Conservation (phyloP, 1,140 invertebrate species). For the Leptoteleia sp. region DNA sequence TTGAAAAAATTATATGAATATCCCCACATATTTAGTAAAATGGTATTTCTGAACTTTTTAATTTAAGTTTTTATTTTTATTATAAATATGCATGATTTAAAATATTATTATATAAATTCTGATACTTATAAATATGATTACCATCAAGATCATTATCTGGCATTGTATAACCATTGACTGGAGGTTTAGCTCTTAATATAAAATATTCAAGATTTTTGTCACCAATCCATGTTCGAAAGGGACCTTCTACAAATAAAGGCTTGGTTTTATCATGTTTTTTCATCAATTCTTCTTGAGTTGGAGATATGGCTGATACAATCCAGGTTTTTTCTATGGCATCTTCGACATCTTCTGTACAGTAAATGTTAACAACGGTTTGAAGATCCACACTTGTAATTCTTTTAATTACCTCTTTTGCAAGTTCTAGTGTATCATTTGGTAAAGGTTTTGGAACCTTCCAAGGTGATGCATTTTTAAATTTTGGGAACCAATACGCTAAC, state of each 20-base stretch:
- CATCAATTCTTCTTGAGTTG: conserved; percentile 88
- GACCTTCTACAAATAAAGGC: conserved; percentile 93
- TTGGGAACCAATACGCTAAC: conserved; percentile 99
- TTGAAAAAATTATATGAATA: no score
- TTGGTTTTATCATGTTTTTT: conserved; percentile 84
- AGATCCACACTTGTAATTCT: conserved; percentile 94
- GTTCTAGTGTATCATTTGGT: conserved; percentile 87
- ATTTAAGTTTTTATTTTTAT: conserved; percentile 4
- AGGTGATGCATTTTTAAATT: conserved; percentile 95
- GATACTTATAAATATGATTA: conserved; percentile 73
- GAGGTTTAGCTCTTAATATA: conserved; percentile 86
- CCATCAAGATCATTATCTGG: conserved; percentile 84
- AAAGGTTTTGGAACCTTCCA: conserved; percentile 90
- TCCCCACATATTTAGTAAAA: no score
- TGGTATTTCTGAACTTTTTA: no score
- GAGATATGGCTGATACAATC: conserved; percentile 95
- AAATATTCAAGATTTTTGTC: conserved; percentile 92
- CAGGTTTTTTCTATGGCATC: conserved; percentile 94
- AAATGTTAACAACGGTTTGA: conserved; percentile 85
- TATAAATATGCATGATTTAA: neutral
- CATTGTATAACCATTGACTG: conserved; percentile 67
- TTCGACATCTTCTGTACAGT: conserved; percentile 85
- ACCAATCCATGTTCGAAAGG: conserved; percentile 90
- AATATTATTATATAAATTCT: no score
- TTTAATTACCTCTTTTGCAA: conserved; percentile 92